These are phyloP conservation scores for Spheniscus humboldti DNA, from an alignment of 2,797 vertebrate species.

Conservation along the genomic window DNA sequence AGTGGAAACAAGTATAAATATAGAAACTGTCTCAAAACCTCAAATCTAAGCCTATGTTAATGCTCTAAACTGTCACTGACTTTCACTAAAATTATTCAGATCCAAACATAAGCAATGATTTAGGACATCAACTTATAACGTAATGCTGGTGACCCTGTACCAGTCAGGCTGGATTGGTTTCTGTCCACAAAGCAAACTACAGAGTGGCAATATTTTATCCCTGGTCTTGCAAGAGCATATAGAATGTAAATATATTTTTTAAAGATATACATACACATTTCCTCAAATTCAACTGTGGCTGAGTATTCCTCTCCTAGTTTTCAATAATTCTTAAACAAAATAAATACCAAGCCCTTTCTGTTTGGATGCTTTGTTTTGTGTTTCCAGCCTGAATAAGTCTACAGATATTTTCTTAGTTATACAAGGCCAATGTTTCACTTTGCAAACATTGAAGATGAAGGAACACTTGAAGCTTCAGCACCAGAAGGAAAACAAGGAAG, in stretches of 20 bases:
- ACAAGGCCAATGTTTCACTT: conserved; percentile 66
- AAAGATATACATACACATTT: not conserved
- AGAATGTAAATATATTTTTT: not conserved
- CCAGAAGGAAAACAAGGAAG: conserved; percentile 80
- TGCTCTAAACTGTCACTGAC: conserved; percentile 61
- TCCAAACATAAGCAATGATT: conserved; percentile 57
- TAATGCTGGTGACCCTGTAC: conserved; percentile 66
- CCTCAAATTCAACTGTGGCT: not conserved
- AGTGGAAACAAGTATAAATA: conserved; percentile 65
- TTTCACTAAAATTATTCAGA: conserved; percentile 60
- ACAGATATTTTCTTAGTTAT: conserved; percentile 38
- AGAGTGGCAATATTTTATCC: not conserved
- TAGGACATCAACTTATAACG: conserved; percentile 42
- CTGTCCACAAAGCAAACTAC: conserved; percentile 48
- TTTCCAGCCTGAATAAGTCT: conserved; percentile 63
- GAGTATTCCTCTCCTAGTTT: conserved; percentile 22
- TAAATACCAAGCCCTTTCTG: conserved; percentile 51
- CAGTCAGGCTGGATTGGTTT: conserved; percentile 45
- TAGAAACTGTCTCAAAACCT: conserved; percentile 60
- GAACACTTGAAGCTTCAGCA: conserved; percentile 84
- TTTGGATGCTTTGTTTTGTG: conserved; percentile 12
- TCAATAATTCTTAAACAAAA: conserved; percentile 55
- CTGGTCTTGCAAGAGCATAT: conserved; percentile 1
- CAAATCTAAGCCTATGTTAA: conserved; percentile 67
- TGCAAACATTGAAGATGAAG: conserved; percentile 68